Conservation (phyloP, 1,140 invertebrate species). For the Caenorhabditis elegans region WBcel235 BX284606.5:7538501-7539000, state of each 20-base stretch:
- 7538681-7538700: slow-evolving; percentile 64
- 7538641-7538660: slow-evolving; percentile 63
- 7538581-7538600: slow-evolving; percentile 66
- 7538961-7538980: slow-evolving; percentile 63
- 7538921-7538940: slow-evolving; percentile 61
- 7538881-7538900: slow-evolving; percentile 58
- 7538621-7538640: slow-evolving; percentile 63
- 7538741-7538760: slow-evolving; percentile 5
- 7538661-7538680: slow-evolving; percentile 65
- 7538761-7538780: not conserved
- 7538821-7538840: slow-evolving; percentile 61
- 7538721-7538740: slow-evolving; percentile 56
- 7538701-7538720: slow-evolving; percentile 61
- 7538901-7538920: slow-evolving; percentile 56
- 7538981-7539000: slow-evolving; percentile 47
- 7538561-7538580: slow-evolving; percentile 36
- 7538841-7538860: slow-evolving; percentile 61
- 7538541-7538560: slow-evolving; percentile 15
- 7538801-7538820: slow-evolving; percentile 47
- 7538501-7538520: slow-evolving; percentile 29
- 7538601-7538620: slow-evolving; percentile 65
- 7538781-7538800: slow-evolving; percentile 34
- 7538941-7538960: slow-evolving; percentile 63
- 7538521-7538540: slow-evolving; percentile 3
- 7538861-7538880: slow-evolving; percentile 63